Percentiles rank a stretch among this genome's conserved stretches.
These are phyloP conservation scores for Erpetoichthys calabaricus DNA, from an alignment of 2,797 vertebrate genomes.

Conservation along the genomic window DNA sequence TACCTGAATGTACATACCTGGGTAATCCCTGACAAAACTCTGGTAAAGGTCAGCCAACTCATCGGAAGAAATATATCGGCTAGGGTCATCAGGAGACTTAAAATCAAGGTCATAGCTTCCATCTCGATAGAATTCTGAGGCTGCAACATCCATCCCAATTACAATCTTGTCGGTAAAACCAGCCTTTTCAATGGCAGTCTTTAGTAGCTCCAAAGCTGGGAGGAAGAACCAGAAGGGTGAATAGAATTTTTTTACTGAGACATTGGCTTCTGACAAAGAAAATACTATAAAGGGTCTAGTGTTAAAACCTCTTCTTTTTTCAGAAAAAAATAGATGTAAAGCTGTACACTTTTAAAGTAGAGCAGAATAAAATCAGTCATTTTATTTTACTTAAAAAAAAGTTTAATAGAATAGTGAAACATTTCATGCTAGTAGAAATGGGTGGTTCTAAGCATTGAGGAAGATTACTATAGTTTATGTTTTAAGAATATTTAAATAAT, in stretches of 20 bases:
- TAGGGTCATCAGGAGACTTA: conserved; percentile 72
- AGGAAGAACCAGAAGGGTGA: conserved; percentile 1
- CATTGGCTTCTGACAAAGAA: neutral
- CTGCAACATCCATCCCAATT: conserved; percentile 84
- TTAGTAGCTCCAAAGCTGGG: conserved; percentile 75
- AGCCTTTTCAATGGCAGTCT: conserved; percentile 77
- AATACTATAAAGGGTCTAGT: too few relatives aligned
- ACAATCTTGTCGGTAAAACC: conserved; percentile 85
- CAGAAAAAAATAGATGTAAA: too few relatives aligned
- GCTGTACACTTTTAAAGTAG: too few relatives aligned
- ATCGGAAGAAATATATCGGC: conserved; percentile 71
- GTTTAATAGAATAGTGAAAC: too few relatives aligned
- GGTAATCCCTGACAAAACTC: conserved; percentile 79
- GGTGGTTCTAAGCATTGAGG: too few relatives aligned
- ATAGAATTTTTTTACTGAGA: neutral
- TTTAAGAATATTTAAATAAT: too few relatives aligned
- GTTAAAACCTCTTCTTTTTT: too few relatives aligned
- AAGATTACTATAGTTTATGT: too few relatives aligned
- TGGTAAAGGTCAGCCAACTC: conserved; percentile 76
- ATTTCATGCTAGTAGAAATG: too few relatives aligned
- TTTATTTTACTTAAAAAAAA: too few relatives aligned
- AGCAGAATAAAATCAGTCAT: too few relatives aligned
- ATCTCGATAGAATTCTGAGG: conserved; percentile 76
- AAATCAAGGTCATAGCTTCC: conserved; percentile 87
- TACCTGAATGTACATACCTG: conserved; percentile 42